Evolutionary conservation across 2,113 vertebrate genomes (phyloP).

Genomic region (Triplophysa dalaica): DNA sequence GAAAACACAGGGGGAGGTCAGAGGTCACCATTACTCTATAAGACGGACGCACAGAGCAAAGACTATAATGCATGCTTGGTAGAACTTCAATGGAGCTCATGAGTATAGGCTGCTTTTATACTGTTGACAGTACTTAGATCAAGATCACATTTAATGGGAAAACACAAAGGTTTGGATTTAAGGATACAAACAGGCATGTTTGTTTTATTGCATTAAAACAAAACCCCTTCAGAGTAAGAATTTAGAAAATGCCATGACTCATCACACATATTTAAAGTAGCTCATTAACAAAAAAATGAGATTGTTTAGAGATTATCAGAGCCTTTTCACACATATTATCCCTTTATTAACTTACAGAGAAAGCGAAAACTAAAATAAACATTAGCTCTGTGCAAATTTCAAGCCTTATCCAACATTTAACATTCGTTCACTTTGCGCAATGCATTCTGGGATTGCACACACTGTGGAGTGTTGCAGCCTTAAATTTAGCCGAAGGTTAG

Average conservation of each 20-base stretch:
- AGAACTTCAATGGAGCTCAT: not conserved
- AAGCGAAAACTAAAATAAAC: not conserved
- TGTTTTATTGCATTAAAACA: not conserved
- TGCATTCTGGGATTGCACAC: no score
- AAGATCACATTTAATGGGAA: not conserved
- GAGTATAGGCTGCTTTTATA: constrained; percentile 6
- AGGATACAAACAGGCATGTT: not conserved
- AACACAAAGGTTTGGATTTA: constrained; percentile 4
- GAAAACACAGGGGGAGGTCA: constrained; percentile 64
- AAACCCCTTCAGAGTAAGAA: constrained; percentile 4
- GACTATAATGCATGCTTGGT: constrained; percentile 60
- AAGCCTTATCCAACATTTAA: no score
- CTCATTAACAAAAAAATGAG: not conserved
- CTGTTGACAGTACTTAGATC: not conserved
- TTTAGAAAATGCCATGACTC: not conserved
- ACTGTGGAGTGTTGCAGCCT: no score
- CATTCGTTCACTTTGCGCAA: no score
- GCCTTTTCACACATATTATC: not conserved
- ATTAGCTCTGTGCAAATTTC: not conserved
- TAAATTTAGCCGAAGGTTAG: no score
- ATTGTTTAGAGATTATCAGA: constrained; percentile 7
- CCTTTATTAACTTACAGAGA: not conserved
- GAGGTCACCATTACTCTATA: constrained; percentile 56
- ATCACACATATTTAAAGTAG: not conserved
- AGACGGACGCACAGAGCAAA: constrained; percentile 64